A percentile compares a stretch with the other conserved stretches of the same genome.
phyloP scores from a whole-genome alignment of 2,888 invertebrate genomes.

The Branchipolynoe longqiensis region DNA sequence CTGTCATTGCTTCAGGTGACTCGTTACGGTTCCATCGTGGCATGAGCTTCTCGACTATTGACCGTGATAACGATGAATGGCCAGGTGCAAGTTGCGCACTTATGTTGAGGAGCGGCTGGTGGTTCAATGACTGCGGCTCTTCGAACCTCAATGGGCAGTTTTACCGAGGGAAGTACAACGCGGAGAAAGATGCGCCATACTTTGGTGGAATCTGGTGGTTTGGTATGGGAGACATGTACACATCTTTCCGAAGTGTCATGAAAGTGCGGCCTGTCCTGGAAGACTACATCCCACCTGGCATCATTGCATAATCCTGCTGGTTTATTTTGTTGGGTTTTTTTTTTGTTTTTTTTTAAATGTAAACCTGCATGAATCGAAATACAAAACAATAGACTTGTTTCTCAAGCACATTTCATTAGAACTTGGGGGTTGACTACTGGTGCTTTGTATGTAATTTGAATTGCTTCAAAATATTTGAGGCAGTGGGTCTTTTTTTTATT shows the following conservation, averaged over 20 bases:
- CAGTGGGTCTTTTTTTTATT: too few species aligned
- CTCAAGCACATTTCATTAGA: too few species aligned
- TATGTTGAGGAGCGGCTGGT: slow-evolving; percentile 7
- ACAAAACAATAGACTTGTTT: too few species aligned
- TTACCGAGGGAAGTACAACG: slow-evolving; percentile 1
- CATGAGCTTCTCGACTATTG: slow-evolving; percentile 24
- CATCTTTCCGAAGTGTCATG: neutral
- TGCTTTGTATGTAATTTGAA: too few species aligned
- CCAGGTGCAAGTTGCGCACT: neutral
- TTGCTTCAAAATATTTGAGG: too few species aligned
- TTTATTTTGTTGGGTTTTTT: too few species aligned
- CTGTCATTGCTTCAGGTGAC: neutral
- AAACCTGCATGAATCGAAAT: too few species aligned
- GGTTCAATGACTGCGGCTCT: slow-evolving; percentile 45
- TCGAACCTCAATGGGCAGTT: slow-evolving; percentile 54
- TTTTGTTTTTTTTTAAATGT: too few species aligned
- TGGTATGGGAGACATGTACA: slow-evolving; percentile 27
- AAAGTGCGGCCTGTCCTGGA: slow-evolving; percentile 5
- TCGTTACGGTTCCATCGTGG: slow-evolving; percentile 31
- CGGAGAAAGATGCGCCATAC: neutral
- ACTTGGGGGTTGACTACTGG: too few species aligned
- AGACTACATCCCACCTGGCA: slow-evolving; percentile 28
- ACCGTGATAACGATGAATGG: slow-evolving; percentile 20
- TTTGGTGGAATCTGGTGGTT: slow-evolving; percentile 38
- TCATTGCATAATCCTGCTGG: slow-evolving; percentile 24